A percentile compares a stretch with the other conserved stretches of the same genome.
Conservation (phyloP, 1,140 invertebrate genomes). For the Zaprionus ornatus region DNA sequence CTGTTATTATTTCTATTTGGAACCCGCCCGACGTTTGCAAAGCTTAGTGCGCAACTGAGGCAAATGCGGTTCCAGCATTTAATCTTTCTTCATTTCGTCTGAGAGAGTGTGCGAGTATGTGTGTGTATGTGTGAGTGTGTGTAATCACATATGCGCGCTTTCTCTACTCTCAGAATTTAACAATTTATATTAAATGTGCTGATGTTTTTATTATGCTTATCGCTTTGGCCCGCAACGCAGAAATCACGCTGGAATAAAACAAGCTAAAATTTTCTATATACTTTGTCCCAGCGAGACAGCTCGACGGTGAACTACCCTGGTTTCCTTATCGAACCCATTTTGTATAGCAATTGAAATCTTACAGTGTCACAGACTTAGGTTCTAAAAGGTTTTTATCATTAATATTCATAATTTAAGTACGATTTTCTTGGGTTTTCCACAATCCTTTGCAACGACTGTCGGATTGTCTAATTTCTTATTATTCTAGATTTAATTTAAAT, state of each 20-base stretch:
- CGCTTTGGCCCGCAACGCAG: constrained; percentile 42
- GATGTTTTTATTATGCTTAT: constrained; percentile 59
- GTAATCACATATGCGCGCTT: constrained; percentile 68
- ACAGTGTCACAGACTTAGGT: not conserved
- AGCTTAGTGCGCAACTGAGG: constrained; percentile 68
- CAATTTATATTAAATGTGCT: constrained; percentile 57
- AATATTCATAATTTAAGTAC: no score
- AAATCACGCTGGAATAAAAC: constrained; percentile 24
- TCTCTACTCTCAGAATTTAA: constrained; percentile 60
- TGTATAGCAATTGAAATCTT: not conserved
- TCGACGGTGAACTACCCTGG: constrained; percentile 2
- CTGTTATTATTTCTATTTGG: constrained; percentile 2
- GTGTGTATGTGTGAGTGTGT: constrained; percentile 38
- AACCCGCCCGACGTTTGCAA: constrained; percentile 63
- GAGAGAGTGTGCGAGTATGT: constrained; percentile 7
- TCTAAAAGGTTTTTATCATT: not conserved
- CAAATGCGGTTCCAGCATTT: constrained; percentile 28
- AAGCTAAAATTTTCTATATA: constrained; percentile 3
- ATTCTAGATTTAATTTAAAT: no score
- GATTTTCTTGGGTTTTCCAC: no score
- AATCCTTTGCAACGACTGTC: no score
- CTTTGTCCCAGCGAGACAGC: not conserved
- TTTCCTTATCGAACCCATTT: no score
- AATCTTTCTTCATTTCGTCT: constrained; percentile 58
- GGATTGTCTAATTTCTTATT: no score